Evolutionary conservation across 2,888 invertebrate species (phyloP).

Genomic region (Lycophotia porphyrea): DNA sequence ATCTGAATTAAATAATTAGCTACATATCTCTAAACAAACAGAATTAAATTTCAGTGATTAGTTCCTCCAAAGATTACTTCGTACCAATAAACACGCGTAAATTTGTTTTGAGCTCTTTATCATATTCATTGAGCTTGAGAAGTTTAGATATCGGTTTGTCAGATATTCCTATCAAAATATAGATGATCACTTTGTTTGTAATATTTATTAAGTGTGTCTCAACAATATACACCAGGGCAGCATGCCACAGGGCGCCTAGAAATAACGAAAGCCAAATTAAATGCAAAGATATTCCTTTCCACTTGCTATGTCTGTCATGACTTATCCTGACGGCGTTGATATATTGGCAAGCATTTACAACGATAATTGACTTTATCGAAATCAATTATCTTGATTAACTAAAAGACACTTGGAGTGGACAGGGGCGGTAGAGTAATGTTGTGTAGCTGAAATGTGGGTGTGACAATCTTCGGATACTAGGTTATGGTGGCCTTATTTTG

Average conservation of each 20-base stretch:
- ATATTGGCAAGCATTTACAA: conserved; percentile 51
- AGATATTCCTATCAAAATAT: background rate
- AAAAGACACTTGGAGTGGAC: conserved; percentile 43
- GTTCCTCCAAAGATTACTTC: background rate
- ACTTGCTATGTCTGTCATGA: conserved; percentile 39
- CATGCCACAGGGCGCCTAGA: background rate
- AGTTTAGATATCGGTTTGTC: background rate
- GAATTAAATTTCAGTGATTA: no score
- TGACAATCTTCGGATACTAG: background rate
- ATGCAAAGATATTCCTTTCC: conserved; percentile 32
- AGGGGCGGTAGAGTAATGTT: conserved; percentile 38
- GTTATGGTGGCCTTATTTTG: background rate
- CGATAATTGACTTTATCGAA: conserved; percentile 63
- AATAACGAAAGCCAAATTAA: conserved; percentile 16
- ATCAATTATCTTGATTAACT: conserved; percentile 63
- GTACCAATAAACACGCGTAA: background rate
- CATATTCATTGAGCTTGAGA: background rate
- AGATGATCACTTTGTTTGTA: background rate
- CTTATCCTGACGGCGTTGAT: conserved; percentile 38
- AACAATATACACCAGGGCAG: background rate
- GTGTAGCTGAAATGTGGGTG: conserved; percentile 36
- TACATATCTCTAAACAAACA: no score
- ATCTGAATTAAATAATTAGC: background rate
- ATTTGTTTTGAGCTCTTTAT: background rate
- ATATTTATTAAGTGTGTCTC: background rate